Percentiles rank a stretch among this genome's conserved stretches.
These are phyloP conservation scores for Marronus borbonicus DNA, from an alignment of 2,888 invertebrate genomes.

Conservation along the genomic window DNA sequence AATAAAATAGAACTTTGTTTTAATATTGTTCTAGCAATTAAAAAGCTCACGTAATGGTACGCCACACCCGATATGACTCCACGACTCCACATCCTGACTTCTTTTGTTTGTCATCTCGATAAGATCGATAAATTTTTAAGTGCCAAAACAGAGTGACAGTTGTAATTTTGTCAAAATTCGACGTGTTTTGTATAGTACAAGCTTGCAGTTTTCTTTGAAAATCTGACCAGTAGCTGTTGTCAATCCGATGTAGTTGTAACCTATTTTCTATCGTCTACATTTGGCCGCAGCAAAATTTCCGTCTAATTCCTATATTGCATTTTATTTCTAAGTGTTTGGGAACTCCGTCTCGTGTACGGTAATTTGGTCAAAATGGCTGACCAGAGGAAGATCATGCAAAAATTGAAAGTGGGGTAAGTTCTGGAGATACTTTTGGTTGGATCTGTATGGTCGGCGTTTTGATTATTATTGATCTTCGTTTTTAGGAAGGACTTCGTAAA, in stretches of 20 bases:
- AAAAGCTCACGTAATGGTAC: too few relatives aligned
- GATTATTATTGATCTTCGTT: not conserved
- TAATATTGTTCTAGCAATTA: too few relatives aligned
- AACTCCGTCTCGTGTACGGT: not conserved
- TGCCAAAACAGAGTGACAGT: constrained; percentile 24
- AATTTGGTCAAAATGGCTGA: constrained; percentile 22
- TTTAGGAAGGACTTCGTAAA: constrained; percentile 49
- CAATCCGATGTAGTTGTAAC: not conserved
- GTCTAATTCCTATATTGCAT: not conserved
- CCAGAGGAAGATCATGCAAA: constrained; percentile 43
- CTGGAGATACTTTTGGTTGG: too few relatives aligned
- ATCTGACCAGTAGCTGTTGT: not conserved
- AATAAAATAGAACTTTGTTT: too few relatives aligned
- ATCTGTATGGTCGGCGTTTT: too few relatives aligned
- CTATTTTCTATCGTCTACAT: not conserved
- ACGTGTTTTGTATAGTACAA: not conserved
- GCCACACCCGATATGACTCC: not conserved
- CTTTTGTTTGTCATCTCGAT: not conserved
- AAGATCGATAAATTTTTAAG: not conserved
- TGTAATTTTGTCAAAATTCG: constrained; percentile 38
- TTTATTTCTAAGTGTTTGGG: not conserved
- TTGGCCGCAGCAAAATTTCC: constrained; percentile 3
- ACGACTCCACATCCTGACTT: not conserved
- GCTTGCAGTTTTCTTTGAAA: not conserved
- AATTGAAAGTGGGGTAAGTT: constrained; percentile 47